Evolutionary conservation across 2,797 vertebrate genomes (phyloP), one percentile per base, ranked within the genome.

Genomic region (Xiphophorus birchmanni): DNA sequence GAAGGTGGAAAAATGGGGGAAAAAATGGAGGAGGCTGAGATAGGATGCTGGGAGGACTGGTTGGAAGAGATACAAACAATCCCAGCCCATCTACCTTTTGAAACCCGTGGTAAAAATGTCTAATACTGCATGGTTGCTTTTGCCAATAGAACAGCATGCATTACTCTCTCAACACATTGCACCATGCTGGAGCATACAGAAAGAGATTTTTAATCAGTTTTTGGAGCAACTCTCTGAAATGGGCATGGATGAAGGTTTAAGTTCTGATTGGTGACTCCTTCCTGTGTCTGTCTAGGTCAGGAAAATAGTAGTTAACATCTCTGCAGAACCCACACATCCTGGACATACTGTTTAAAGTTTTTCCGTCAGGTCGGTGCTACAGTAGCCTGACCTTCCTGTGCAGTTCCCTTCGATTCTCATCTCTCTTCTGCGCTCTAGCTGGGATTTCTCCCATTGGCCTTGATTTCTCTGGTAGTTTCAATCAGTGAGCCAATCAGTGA

Each of bases 1-100:
- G 47, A 71, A 9, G 85, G 63, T 42, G 73, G 86, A 75, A 37
- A 71, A 71, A 82, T 60, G 2, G 37, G 17, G 2, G 32, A 35
- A 35, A 32, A 74, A 67, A 8, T 7, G 26, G 75, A 74, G 81
- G 29, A 69, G 52, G 52, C 56, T 72, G 72, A 84, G 26, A 58
- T 56, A 67, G 69, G 81, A 78, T 13, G 13, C 80, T 48, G 47
- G 54, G 56, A 65, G 35, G 72, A 35, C 17, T 18, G 29, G 47
- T 26, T 10, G 35, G 74, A 74, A 60, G 80, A 37, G 78, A n/a
- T 74, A 74, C 42, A 72, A 72, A 72, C 42, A 72, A 45, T 5
- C 40, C 67, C 67, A 42, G 37, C 13, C 12, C 13, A 13, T n/a
- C 44, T n/a, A 29, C 42, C 29, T 72, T 45, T 72, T 72, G 42